Evolutionary conservation across 2,797 vertebrate genomes (phyloP), one percentile per base, ranked within the genome.

Genomic region (Lepus oiostolus): DNA sequence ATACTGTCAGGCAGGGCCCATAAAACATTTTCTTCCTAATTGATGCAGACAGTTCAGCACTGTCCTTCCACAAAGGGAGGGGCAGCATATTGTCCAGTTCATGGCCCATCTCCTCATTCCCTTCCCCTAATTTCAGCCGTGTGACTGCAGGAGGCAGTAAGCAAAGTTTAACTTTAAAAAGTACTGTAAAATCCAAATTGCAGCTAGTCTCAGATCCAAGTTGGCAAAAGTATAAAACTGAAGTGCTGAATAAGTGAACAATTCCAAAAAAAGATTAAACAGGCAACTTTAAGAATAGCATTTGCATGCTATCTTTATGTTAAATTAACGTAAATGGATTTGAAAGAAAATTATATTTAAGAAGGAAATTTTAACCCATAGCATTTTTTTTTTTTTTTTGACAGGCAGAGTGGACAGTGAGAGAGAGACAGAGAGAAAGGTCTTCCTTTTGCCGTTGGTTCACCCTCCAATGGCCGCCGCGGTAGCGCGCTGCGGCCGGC

Each of bases 351-450:
- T 16, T 50, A 24, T 80, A 72, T 47, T 92, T 81, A 76, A 67
- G 58, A 90, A 93, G 93, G 9, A 28, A 87, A 79, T 75, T 91
- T 93, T 86, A 94, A 94, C 91, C 62, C 85, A 35, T 71, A 89
- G 76, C 38, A 91, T 32, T 88, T 93, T 85, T n/a, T n/a, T n/a
- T n/a, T n/a, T n/a, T n/a, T n/a, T n/a, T n/a, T n/a, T n/a, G n/a
- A n/a, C n/a, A n/a, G n/a, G n/a, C n/a, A n/a, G n/a, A n/a, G n/a
- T n/a, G n/a, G n/a, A n/a, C n/a, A n/a, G n/a, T n/a, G n/a, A n/a
- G n/a, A n/a, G n/a, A n/a, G n/a, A n/a, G n/a, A n/a, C n/a, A n/a
- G n/a, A n/a, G n/a, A n/a, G n/a, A n/a, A n/a, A n/a, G n/a, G n/a
- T n/a, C n/a, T n/a, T n/a, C n/a, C n/a, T n/a, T n/a, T n/a, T n/a